phyloP scores from a whole-genome alignment of 2,888 invertebrate species.

The Liodrosophila aerea region DNA sequence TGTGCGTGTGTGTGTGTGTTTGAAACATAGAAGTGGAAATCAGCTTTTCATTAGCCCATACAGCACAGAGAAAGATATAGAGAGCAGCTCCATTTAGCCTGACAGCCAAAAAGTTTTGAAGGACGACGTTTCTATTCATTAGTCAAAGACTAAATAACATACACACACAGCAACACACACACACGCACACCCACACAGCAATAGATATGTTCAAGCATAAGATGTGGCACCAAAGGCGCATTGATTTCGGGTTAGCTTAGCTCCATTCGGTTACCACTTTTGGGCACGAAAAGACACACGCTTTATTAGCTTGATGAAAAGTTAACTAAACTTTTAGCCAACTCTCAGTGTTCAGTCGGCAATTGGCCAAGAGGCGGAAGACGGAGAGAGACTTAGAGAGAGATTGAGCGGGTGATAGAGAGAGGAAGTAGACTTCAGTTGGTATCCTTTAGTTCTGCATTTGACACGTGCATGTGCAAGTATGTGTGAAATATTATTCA shows the following conservation, averaged over 20 bases:
- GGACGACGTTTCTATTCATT: constrained; percentile 72
- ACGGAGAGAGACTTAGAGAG: neutral
- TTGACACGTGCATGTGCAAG: constrained; percentile 1
- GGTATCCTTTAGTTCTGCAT: neutral
- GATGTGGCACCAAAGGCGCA: constrained; percentile 43
- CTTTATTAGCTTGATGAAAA: constrained; percentile 69
- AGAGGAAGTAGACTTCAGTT: neutral
- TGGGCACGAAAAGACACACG: constrained; percentile 49
- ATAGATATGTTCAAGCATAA: constrained; percentile 13
- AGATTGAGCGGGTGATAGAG: neutral
- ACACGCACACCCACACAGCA: constrained; percentile 8
- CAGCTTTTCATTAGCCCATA: constrained; percentile 67
- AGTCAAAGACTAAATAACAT: constrained; percentile 46
- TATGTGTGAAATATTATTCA: neutral
- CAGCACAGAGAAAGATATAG: constrained; percentile 25
- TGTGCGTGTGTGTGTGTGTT: constrained; percentile 26
- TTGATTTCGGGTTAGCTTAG: constrained; percentile 59
- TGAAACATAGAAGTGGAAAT: constrained; percentile 44
- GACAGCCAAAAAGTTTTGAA: constrained; percentile 63
- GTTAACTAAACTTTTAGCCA: constrained; percentile 60
- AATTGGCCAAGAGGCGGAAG: neutral
- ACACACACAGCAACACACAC: constrained; percentile 6
- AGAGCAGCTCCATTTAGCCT: constrained; percentile 23
- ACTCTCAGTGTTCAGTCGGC: neutral
- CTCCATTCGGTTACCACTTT: constrained; percentile 37